These are phyloP conservation scores for Heloderma charlesbogerti DNA, from an alignment of 2,113 vertebrate genomes.

Conservation along the genomic window DNA sequence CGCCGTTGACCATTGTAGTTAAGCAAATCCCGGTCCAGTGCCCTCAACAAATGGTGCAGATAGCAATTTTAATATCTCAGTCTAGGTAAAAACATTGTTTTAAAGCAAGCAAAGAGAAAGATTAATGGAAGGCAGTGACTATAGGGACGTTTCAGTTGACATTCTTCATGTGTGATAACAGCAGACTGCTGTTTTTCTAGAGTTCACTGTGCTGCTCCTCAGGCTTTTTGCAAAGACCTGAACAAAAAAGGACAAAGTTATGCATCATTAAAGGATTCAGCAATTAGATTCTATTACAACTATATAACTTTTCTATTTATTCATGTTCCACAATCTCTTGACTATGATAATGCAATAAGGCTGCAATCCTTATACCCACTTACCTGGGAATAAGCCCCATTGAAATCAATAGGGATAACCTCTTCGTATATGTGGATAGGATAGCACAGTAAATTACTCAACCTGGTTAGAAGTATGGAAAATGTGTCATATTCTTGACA, in stretches of 20 bases:
- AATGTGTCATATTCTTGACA: not conserved
- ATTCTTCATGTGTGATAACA: conserved; percentile 27
- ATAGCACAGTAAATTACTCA: not conserved
- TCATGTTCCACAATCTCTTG: not conserved
- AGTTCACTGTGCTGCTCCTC: conserved; percentile 14
- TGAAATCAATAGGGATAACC: no score
- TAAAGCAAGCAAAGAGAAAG: rapidly evolving
- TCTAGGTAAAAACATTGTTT: not conserved
- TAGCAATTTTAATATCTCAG: conserved; percentile 13
- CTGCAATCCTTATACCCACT: no score
- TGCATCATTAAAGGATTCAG: conserved; percentile 16
- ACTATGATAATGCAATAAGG: not conserved
- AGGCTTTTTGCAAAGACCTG: conserved; percentile 38
- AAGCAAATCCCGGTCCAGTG: not conserved
- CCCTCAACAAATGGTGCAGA: not conserved
- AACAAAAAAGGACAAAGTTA: conserved; percentile 22
- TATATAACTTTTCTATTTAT: not conserved
- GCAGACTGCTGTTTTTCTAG: not conserved
- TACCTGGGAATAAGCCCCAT: no score
- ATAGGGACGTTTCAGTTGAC: not conserved
- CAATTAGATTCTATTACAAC: not conserved
- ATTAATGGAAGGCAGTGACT: not conserved
- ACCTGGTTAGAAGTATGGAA: conserved; percentile 20
- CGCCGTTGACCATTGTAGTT: conserved; percentile 3
- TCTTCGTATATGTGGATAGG: no score